These are phyloP conservation scores for Syndactyla subalaris DNA, from an alignment of 2,797 vertebrate species.

Conservation along the genomic window DNA sequence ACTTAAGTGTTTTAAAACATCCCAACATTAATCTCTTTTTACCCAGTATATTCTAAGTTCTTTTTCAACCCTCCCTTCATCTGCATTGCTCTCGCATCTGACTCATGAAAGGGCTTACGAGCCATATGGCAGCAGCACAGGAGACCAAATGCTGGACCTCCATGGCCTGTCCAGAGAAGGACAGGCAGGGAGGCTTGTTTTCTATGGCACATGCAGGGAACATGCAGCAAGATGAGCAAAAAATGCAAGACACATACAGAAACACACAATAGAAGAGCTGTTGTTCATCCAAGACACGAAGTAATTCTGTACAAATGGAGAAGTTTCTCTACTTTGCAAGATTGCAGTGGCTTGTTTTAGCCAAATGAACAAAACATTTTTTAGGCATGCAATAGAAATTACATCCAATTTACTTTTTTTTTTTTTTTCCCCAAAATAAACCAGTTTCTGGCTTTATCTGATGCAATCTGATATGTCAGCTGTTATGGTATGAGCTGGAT, in stretches of 20 bases:
- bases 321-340: neutral
- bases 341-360: neutral
- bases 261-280: neutral
- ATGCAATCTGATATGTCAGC: neutral
- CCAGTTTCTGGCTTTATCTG: neutral
- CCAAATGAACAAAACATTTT: neutral
- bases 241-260: neutral
- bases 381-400: neutral
- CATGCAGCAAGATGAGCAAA: neutral
- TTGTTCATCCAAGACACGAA: neutral
- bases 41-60: neutral
- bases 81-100: rapidly evolving
- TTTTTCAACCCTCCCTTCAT: neutral
- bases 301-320: neutral
- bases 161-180: rapidly evolving
- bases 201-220: neutral
- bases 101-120: neutral
- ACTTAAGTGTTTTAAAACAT: neutral
- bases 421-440: neutral
- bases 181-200: neutral
- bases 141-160: neutral
- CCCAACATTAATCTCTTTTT: neutral
- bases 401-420: neutral
- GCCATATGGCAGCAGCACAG: rapidly evolving
- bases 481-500: neutral